Evolutionary conservation across 2,797 vertebrate species (phyloP).

Genomic region (Acanthopagrus latus): DNA sequence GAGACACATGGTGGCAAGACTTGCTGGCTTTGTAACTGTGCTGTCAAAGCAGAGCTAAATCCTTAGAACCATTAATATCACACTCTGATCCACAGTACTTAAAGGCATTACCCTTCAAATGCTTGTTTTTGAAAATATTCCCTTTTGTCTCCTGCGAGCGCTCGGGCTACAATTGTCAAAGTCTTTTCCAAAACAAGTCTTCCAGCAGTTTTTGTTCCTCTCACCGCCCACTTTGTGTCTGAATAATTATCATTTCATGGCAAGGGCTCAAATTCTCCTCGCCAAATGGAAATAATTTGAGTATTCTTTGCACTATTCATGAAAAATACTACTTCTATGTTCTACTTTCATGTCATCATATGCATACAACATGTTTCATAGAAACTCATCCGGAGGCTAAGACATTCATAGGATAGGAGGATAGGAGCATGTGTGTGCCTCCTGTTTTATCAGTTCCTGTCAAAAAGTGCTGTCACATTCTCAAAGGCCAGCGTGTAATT

Average conservation of each 20-base stretch:
- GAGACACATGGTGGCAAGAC: constrained; percentile 62
- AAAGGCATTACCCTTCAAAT: constrained; percentile 21
- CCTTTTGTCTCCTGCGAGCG: constrained; percentile 20
- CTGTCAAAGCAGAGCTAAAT: constrained; percentile 33
- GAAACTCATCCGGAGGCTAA: not conserved
- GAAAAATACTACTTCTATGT: constrained; percentile 3
- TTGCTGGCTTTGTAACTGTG: constrained; percentile 34
- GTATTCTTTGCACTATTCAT: not conserved
- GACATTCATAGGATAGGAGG: too few species aligned
- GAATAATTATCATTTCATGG: constrained; percentile 35
- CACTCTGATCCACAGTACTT: constrained; percentile 4
- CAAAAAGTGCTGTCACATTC: constrained; percentile 46
- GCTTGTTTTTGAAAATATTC: constrained; percentile 27
- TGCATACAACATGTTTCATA: not conserved
- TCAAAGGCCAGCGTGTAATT: constrained; percentile 67
- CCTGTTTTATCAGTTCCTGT: constrained; percentile 39
- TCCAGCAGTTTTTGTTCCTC: constrained; percentile 30
- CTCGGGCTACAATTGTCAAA: constrained; percentile 19
- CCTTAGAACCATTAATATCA: constrained; percentile 16
- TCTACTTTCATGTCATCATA: constrained; percentile 17
- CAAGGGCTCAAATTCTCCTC: constrained; percentile 2
- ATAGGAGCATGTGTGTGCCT: constrained; percentile 5
- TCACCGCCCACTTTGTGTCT: constrained; percentile 23
- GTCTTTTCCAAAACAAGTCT: constrained; percentile 37
- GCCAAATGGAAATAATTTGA: constrained; percentile 9